Conservation (phyloP, 2,797 vertebrate genomes). For the Novumbra hubbsi region DNA sequence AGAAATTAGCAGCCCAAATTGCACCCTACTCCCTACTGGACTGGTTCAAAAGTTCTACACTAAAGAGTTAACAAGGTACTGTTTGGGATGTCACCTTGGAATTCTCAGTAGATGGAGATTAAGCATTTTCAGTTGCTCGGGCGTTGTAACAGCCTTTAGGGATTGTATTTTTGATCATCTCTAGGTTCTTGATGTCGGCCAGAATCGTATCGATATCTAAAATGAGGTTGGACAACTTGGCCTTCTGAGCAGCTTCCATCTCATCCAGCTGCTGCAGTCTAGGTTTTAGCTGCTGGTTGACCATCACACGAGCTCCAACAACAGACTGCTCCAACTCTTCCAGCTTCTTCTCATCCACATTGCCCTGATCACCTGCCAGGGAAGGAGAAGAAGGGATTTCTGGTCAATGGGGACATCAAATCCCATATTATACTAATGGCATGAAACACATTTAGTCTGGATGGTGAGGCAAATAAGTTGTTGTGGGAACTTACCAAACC, state of each 20-base stretch:
- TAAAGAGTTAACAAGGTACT: not conserved
- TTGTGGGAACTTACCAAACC: constrained; percentile 73
- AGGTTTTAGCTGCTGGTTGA: constrained; percentile 70
- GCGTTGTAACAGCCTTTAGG: constrained; percentile 84
- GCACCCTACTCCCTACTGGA: not conserved
- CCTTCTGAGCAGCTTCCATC: constrained; percentile 64
- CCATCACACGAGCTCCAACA: constrained; percentile 56
- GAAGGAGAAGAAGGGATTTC: not conserved
- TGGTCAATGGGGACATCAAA: not conserved
- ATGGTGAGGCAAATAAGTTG: not conserved
- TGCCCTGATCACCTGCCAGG: constrained; percentile 66
- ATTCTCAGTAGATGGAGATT: constrained; percentile 33
- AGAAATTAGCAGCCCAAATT: not conserved
- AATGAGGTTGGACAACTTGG: constrained; percentile 64
- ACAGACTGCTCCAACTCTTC: constrained; percentile 74
- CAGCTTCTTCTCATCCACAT: constrained; percentile 72
- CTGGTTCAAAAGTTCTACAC: not conserved
- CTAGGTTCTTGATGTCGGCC: constrained; percentile 84
- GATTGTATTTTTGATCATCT: constrained; percentile 76
- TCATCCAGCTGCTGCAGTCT: constrained; percentile 73
- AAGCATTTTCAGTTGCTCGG: constrained; percentile 76
- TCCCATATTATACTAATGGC: not conserved
- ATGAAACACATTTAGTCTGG: not conserved
- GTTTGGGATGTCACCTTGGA: not conserved
- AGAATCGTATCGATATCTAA: constrained; percentile 78